These are phyloP conservation scores for Brienomyrus longianalis DNA, from an alignment of 2,113 vertebrate genomes.

Conservation along the genomic window DNA sequence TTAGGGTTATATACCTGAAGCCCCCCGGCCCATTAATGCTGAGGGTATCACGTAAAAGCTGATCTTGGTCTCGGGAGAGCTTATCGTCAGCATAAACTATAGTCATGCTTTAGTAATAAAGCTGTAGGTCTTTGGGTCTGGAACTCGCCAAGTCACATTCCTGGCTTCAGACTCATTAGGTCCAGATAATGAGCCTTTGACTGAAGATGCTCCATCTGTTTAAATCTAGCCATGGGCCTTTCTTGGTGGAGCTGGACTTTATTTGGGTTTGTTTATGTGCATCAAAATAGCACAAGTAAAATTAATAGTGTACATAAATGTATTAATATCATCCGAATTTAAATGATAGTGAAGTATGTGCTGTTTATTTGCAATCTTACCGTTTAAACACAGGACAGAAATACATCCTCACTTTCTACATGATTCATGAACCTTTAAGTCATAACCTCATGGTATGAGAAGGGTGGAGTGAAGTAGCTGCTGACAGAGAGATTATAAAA, in stretches of 20 bases:
- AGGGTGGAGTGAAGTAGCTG: background rate
- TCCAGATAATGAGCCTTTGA: background rate
- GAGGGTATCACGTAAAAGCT: background rate
- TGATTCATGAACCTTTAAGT: background rate
- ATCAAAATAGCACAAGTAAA: background rate
- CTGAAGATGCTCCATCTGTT: background rate
- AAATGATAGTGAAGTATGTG: background rate
- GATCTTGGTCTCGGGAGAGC: background rate
- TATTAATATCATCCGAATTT: background rate
- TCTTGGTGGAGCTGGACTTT: background rate
- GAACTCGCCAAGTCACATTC: background rate
- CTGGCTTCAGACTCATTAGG: background rate
- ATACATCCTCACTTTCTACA: background rate
- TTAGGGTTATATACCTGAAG: background rate
- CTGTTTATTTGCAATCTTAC: background rate
- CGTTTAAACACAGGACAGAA: background rate
- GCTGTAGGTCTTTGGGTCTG: background rate
- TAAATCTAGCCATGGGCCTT: background rate
- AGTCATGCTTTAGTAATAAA: background rate
- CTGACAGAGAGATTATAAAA: background rate
- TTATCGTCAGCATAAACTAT: background rate
- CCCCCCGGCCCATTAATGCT: background rate
- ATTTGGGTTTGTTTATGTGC: background rate
- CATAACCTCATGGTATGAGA: background rate
- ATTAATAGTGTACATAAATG: background rate